Percentiles rank a stretch among this genome's conserved stretches.
phyloP scores from a whole-genome alignment of 2,888 invertebrate genomes.

The Heptascelio sp. region DNA sequence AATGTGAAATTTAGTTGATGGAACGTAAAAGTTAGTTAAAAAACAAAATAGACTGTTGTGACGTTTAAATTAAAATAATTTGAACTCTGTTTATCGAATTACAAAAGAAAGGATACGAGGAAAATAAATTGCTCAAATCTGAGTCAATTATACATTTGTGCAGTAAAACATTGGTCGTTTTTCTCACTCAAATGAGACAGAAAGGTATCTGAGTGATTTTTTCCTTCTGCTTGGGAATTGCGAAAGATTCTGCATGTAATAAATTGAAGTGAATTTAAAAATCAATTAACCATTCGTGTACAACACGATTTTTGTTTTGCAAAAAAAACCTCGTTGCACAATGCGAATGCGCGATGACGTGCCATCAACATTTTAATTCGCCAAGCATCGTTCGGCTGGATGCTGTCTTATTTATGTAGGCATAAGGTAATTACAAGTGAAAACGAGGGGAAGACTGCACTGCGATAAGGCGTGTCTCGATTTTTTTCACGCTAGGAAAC shows the following conservation, averaged over 20 bases:
- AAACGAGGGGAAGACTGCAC: slow-evolving; percentile 72
- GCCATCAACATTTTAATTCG: slow-evolving; percentile 61
- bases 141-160: too few relatives aligned
- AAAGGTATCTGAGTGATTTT: too few relatives aligned
- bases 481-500: slow-evolving; percentile 74
- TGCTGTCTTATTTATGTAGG: slow-evolving; percentile 78
- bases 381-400: slow-evolving; percentile 41
- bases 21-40: too few relatives aligned
- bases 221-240: background rate
- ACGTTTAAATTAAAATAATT: too few relatives aligned
- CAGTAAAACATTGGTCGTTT: too few relatives aligned
- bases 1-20: too few relatives aligned
- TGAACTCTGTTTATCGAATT: too few relatives aligned
- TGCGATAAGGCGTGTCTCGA: slow-evolving; percentile 63
- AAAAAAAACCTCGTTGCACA: slow-evolving; percentile 39
- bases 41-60: too few relatives aligned
- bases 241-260: background rate
- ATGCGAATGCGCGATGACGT: slow-evolving; percentile 33
- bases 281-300: slow-evolving; percentile 25
- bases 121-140: too few relatives aligned
- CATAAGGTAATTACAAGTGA: slow-evolving; percentile 78
- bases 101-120: too few relatives aligned
- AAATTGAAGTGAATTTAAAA: background rate
- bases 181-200: too few relatives aligned
- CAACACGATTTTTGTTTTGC: background rate